phyloP scores from a whole-genome alignment of 2,113 vertebrate species.

The Phainopepla nitens region DNA sequence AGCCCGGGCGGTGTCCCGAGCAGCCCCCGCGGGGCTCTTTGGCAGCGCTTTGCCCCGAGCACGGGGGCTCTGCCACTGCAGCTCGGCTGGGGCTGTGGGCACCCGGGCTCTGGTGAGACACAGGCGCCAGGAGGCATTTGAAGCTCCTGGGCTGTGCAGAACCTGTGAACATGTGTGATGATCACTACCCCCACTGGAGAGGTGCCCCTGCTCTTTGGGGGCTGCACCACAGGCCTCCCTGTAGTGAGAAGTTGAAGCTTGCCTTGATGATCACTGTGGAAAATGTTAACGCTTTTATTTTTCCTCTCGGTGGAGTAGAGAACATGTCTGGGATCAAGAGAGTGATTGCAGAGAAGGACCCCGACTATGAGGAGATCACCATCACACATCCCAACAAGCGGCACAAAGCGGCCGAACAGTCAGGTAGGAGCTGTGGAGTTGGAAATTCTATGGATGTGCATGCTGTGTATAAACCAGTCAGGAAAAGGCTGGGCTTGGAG shows the following conservation, averaged over 20 bases:
- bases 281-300: not conserved
- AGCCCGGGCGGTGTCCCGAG: accelerated
- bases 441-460: accelerated
- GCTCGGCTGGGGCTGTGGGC: not conserved
- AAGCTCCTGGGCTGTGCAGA: not conserved
- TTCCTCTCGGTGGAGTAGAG: not conserved
- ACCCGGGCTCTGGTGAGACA: not conserved
- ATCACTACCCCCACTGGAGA: too few species aligned
- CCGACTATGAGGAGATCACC: slow-evolving; percentile 92
- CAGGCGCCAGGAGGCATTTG: not conserved
- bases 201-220: not conserved
- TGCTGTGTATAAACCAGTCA: not conserved
- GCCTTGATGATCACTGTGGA: not conserved
- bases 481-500: not conserved
- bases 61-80: too few species aligned
- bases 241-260: too few species aligned
- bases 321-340: slow-evolving; percentile 95
- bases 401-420: slow-evolving; percentile 85
- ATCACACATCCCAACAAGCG: slow-evolving; percentile 85
- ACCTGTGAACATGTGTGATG: not conserved
- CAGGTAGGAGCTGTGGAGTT: slow-evolving; percentile 73
- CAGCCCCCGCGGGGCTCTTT: not conserved
- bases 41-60: not conserved
- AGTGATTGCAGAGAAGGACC: slow-evolving; percentile 89
- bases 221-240: too few species aligned